Evolutionary conservation across 2,113 vertebrate species (phyloP).

Genomic region (Dinomys branickii): DNA sequence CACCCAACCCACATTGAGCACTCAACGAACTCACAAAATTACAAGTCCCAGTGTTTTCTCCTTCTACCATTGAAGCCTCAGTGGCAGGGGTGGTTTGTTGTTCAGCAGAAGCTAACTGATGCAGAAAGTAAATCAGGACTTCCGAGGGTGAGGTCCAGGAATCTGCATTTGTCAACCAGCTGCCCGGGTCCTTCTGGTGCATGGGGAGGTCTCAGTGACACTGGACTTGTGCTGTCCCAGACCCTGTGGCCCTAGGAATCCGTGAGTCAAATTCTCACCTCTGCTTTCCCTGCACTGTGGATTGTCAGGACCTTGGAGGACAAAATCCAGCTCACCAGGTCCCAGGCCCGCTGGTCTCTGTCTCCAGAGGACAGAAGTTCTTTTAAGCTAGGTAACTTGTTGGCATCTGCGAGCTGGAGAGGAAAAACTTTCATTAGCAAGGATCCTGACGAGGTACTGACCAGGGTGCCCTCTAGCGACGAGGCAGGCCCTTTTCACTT

Average conservation of each 20-base stretch:
- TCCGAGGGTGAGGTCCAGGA: background rate
- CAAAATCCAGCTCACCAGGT: conserved; percentile 95
- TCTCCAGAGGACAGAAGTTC: conserved; percentile 89
- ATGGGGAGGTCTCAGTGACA: background rate
- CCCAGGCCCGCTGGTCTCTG: conserved; percentile 88
- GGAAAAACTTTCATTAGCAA: conserved; percentile 59
- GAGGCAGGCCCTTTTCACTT: conserved; percentile 26
- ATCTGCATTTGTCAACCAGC: background rate
- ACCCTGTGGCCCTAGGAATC: background rate
- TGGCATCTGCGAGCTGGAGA: conserved; percentile 91
- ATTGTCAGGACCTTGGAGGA: conserved; percentile 94
- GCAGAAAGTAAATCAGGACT: background rate
- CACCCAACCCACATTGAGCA: background rate
- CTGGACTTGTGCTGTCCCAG: background rate
- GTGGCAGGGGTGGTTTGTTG: background rate
- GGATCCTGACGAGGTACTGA: background rate
- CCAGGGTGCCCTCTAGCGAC: conserved; percentile 83
- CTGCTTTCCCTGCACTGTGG: conserved; percentile 92
- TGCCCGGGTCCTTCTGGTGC: background rate
- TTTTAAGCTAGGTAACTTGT: conserved; percentile 90
- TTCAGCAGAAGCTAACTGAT: background rate
- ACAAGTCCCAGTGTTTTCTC: background rate
- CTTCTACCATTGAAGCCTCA: background rate
- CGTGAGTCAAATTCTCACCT: conserved; percentile 85
- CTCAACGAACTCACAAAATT: background rate